These are phyloP conservation scores for Myotis lucifugus DNA, from an alignment of 2,113 vertebrate species.

Conservation along the genomic window DNA sequence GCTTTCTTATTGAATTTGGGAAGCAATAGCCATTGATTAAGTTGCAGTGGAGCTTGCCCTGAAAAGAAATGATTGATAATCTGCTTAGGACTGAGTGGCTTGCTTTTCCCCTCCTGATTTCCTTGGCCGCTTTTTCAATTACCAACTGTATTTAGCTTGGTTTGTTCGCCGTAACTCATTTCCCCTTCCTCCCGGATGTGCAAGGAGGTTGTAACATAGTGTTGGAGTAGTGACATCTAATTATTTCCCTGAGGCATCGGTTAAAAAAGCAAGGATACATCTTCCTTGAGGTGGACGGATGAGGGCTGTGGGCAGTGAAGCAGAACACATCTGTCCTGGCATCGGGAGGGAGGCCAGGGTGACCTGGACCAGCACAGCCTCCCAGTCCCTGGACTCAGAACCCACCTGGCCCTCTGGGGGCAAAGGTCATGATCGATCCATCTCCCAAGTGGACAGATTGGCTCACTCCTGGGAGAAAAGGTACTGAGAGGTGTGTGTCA, in stretches of 20 bases:
- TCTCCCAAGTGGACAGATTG: neutral
- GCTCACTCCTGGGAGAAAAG: neutral
- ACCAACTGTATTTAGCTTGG: conserved; percentile 74
- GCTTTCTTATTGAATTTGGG: conserved; percentile 71
- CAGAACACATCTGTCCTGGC: neutral
- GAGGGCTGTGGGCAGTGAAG: neutral
- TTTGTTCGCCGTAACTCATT: conserved; percentile 72
- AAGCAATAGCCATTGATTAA: conserved; percentile 78
- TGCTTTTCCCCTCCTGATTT: conserved; percentile 71
- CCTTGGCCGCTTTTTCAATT: conserved; percentile 79
- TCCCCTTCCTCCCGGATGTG: conserved; percentile 69
- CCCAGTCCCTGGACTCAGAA: neutral
- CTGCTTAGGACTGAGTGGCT: conserved; percentile 65
- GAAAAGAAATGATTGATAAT: conserved; percentile 80
- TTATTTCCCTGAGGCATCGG: conserved; percentile 68
- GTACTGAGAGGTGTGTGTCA: neutral
- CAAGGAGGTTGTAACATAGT: conserved; percentile 66
- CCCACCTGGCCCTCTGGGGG: neutral
- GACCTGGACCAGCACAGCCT: neutral
- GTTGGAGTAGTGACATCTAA: conserved; percentile 69
- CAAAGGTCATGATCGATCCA: neutral
- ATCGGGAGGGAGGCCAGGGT: neutral
- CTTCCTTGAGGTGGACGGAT: conserved; percentile 58
- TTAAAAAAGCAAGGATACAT: conserved; percentile 65
- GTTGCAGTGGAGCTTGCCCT: conserved; percentile 70